Evolutionary conservation across 2,888 invertebrate species (phyloP), one percentile per base, ranked within the genome.

Genomic region (Metopia argyrocephala): DNA sequence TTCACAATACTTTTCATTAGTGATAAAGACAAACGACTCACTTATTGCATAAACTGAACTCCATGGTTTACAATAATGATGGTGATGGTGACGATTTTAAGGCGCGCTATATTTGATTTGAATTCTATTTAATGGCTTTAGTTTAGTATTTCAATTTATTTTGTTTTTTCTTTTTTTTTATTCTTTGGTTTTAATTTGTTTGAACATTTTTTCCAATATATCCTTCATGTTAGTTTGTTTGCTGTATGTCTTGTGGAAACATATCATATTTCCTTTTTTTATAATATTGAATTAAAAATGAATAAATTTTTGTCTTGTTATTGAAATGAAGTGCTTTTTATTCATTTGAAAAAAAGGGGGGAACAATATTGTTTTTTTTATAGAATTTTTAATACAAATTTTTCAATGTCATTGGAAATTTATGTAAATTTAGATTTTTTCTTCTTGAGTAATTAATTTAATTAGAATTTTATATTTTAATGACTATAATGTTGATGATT

Each of bases 11-110:
- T 27, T 56, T 56, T 56, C 12, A 48, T 38, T 61, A 74, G 46
- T 85, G 85, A 86, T 83, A 83, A 84, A 86, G 86, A 87, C 86
- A 86, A 86, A 85, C 85, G 87, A 85, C 85, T 83, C 83, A 86
- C 86, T 86, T 86, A 84, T 82, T 79, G 83, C 76, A 76, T 75
- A 64, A 45, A 31, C 25, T 45, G 12, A 27, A 25, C 25, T 38
- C 31, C 38, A 23, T 69, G 48, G 7, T 18, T n/a, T n/a, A n/a
- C n/a, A 15, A 18, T 15, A n/a, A 25, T 61, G 23, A 15, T 23
- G n/a, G 23, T 59, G 46, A 56, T 69, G 54, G 23, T 75, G 61
- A 68, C 18, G 61, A 61, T 66, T 71, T 78, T 48, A 78, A 78
- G 78, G 78, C 78, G 70, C 71, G 76, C 61, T 76, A 38, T 68